phyloP scores from a whole-genome alignment of 2,888 invertebrate species.

The Aphrophora alni region DNA sequence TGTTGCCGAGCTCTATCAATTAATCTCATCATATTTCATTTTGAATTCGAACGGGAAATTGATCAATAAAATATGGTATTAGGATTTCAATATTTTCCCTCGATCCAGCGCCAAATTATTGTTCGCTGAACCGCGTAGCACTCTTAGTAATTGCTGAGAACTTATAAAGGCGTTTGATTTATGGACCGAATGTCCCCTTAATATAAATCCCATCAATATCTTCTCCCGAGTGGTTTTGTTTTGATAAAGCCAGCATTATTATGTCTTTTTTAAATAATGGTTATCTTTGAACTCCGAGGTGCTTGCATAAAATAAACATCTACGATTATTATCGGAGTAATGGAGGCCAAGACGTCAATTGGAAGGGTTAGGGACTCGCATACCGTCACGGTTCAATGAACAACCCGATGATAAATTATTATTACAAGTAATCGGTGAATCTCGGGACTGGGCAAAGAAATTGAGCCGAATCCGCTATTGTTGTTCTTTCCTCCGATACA shows the following conservation, averaged over 20 bases:
- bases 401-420: constrained; percentile 20
- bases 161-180: not conserved
- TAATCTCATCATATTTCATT: not conserved
- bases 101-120: not conserved
- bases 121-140: not conserved
- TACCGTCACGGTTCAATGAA: constrained; percentile 26
- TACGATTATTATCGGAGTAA: constrained; percentile 27
- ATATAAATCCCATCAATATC: not conserved
- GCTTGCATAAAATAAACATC: constrained; percentile 26
- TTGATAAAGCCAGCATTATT: not conserved
- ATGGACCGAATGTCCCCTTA: not conserved
- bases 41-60: not conserved
- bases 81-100: not conserved
- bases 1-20: not conserved
- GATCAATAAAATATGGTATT: not conserved
- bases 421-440: constrained; percentile 13
- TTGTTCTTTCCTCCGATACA: not conserved
- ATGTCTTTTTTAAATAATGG: constrained; percentile 6
- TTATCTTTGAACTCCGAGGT: constrained; percentile 9
- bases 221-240: not conserved
- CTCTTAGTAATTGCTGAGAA: not conserved
- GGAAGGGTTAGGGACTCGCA: constrained; percentile 23
- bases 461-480: constrained; percentile 6
- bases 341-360: constrained; percentile 11
- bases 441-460: not conserved